These are phyloP conservation scores for Atrina japonica DNA, from an alignment of 2,888 invertebrate genomes.

Conservation along the genomic window DNA sequence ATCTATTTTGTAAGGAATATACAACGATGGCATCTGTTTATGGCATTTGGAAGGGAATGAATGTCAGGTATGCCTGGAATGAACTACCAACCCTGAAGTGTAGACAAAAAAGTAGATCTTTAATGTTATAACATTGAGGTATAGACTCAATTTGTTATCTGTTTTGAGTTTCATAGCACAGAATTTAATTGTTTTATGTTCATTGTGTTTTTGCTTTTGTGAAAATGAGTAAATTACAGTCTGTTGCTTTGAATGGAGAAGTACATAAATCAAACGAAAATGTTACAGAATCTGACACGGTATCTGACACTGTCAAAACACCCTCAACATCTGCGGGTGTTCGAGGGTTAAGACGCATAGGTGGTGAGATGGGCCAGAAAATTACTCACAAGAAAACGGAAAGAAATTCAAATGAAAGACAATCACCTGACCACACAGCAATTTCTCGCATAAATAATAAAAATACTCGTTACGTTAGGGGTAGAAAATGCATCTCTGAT, in stretches of 20 bases:
- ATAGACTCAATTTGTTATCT: constrained; percentile 11
- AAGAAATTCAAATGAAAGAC: constrained; percentile 36
- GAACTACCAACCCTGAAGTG: not conserved
- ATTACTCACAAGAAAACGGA: constrained; percentile 38
- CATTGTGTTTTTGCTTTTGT: constrained; percentile 18
- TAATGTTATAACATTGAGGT: not conserved
- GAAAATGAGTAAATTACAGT: constrained; percentile 40
- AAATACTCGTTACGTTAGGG: constrained; percentile 35
- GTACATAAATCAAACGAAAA: constrained; percentile 44
- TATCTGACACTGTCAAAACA: constrained; percentile 5
- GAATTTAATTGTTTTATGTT: constrained; percentile 19
- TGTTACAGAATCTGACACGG: constrained; percentile 18
- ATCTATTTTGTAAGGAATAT: constrained; percentile 9
- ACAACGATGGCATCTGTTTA: constrained; percentile 6
- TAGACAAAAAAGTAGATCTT: not conserved
- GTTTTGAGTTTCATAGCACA: constrained; percentile 3
- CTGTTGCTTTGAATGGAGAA: constrained; percentile 57
- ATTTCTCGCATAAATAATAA: constrained; percentile 48
- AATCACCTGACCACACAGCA: constrained; percentile 48
- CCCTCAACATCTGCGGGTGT: constrained; percentile 14
- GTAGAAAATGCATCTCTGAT: constrained; percentile 60
- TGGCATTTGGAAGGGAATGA: constrained; percentile 2
- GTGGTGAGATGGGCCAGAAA: constrained; percentile 51
- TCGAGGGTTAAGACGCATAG: constrained; percentile 15
- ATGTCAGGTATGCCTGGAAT: constrained; percentile 16